phyloP scores from a whole-genome alignment of 2,888 invertebrate species.

The Cephus pulcher region DNA sequence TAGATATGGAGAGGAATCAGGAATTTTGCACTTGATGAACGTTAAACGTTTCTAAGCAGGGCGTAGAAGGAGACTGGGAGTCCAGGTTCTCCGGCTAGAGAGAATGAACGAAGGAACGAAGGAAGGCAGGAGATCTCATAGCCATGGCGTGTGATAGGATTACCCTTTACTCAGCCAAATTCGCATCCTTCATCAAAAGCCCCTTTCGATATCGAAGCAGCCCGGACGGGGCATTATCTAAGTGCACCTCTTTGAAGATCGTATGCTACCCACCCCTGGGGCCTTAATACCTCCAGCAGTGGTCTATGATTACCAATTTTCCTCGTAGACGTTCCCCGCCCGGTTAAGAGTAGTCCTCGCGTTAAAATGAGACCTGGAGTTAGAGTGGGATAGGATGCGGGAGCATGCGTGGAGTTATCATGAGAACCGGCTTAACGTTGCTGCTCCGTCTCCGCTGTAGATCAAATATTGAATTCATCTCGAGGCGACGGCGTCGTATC shows the following conservation, averaged over 20 bases:
- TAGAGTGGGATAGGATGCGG: not conserved
- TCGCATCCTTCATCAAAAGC: constrained; percentile 66
- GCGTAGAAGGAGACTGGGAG: not conserved
- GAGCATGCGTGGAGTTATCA: not conserved
- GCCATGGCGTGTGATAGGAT: constrained; percentile 64
- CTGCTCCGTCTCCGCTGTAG: not conserved
- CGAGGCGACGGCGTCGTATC: not conserved
- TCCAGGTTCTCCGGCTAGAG: not conserved
- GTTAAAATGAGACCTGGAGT: not conserved
- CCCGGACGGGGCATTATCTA: constrained; percentile 63
- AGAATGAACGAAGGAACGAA: not conserved
- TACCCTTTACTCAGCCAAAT: constrained; percentile 67
- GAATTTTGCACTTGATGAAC: not conserved
- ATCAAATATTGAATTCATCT: not conserved
- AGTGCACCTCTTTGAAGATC: constrained; percentile 67
- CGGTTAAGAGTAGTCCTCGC: constrained; percentile 23
- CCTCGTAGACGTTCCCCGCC: constrained; percentile 60
- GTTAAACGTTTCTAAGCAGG: not conserved
- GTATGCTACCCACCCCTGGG: constrained; percentile 44
- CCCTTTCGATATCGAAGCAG: constrained; percentile 39
- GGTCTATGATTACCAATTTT: constrained; percentile 67
- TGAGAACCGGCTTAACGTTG: not conserved
- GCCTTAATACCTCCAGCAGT: constrained; percentile 64
- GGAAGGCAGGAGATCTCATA: constrained; percentile 26
- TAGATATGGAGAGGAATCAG: not conserved